These are phyloP conservation scores for Eulemur albifrons DNA, from an alignment of 2,797 vertebrate species.

Conservation along the genomic window DNA sequence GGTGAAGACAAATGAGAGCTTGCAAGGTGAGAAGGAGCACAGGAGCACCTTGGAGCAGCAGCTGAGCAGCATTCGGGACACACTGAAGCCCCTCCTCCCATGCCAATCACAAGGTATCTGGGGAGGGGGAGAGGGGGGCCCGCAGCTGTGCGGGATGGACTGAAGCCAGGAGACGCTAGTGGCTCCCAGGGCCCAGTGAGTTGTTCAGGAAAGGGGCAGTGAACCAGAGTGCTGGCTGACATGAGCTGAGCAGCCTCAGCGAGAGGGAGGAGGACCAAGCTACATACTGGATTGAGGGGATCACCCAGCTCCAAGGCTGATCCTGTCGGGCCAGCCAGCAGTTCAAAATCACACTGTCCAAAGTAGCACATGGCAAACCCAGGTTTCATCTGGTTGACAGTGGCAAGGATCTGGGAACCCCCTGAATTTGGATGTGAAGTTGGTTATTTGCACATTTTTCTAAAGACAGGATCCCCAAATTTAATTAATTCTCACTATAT, in stretches of 20 bases:
- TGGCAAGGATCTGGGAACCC: neutral
- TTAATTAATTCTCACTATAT: neutral
- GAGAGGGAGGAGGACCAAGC: neutral
- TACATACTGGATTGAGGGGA: neutral
- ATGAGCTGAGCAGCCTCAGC: neutral
- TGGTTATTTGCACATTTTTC: neutral
- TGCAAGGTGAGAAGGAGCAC: constrained; percentile 8
- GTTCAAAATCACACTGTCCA: neutral
- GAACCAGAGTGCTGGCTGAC: neutral
- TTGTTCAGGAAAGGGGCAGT: neutral
- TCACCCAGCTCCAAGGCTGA: neutral
- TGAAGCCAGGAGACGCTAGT: neutral
- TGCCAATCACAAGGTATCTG: constrained; percentile 37
- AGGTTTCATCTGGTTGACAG: neutral
- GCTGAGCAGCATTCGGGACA: neutral
- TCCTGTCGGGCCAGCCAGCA: neutral
- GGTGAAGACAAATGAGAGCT: fast-evolving
- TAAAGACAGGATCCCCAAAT: neutral
- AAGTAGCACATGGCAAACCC: neutral
- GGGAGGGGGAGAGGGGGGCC: neutral
- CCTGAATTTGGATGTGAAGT: neutral
- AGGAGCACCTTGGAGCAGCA: neutral
- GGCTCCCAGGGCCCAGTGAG: neutral
- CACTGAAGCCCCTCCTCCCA: neutral
- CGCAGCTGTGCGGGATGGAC: neutral